Evolutionary conservation across 2,888 invertebrate genomes (phyloP).

Genomic region (Harpagoxenus sublaevis): DNA sequence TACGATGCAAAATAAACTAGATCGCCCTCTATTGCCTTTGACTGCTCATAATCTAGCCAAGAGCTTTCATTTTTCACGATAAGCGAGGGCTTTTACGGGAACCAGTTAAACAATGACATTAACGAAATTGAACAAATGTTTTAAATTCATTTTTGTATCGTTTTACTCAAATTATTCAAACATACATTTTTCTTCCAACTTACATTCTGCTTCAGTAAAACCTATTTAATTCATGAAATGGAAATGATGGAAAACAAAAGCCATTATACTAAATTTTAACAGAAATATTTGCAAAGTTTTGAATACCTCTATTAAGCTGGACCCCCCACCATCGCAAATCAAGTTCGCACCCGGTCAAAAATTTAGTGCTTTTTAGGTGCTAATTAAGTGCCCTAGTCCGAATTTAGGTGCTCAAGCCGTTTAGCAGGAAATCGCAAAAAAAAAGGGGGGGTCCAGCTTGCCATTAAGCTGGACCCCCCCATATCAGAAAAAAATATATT

Average conservation of each 20-base stretch:
- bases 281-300: not conserved
- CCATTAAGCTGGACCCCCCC: too few species aligned
- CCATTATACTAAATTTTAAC: not conserved
- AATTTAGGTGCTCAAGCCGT: too few species aligned
- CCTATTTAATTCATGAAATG: not conserved
- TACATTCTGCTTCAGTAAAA: not conserved
- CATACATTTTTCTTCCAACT: not conserved
- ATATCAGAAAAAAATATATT: too few species aligned
- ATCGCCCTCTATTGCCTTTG: not conserved
- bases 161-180: slow-evolving; percentile 6
- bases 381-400: too few species aligned
- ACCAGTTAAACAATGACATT: not conserved
- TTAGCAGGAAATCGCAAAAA: too few species aligned
- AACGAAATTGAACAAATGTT: not conserved
- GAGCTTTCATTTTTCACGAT: not conserved
- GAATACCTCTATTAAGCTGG: too few species aligned
- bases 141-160: not conserved
- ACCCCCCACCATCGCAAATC: too few species aligned
- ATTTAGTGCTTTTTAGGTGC: too few species aligned
- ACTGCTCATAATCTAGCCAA: not conserved
- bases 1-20: slow-evolving; percentile 35
- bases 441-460: too few species aligned
- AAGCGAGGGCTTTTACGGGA: not conserved
- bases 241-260: not conserved
- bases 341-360: too few species aligned